Evolutionary conservation across 1,140 invertebrate species (phyloP).

Genomic region (Drosophila ironensis): DNA sequence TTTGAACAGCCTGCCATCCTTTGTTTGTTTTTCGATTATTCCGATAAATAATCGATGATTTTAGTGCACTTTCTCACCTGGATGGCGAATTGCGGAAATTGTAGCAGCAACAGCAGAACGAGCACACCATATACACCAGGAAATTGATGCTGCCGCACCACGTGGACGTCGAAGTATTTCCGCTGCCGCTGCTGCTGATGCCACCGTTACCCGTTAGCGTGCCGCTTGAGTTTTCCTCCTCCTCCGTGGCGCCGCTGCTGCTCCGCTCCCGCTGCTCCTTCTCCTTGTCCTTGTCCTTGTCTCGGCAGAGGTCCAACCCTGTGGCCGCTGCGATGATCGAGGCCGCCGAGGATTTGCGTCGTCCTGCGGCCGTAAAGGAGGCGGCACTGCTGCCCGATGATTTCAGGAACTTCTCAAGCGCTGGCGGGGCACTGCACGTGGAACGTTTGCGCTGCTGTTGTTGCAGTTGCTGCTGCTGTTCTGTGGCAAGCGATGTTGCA

Average conservation of each 20-base stretch:
- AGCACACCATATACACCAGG: conserved; percentile 81
- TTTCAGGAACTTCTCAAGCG: conserved; percentile 48
- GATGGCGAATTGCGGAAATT: conserved; percentile 76
- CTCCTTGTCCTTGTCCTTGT: conserved; percentile 11
- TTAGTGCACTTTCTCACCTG: conserved; percentile 49
- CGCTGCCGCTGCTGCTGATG: conserved; percentile 20
- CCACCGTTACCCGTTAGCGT: conserved; percentile 26
- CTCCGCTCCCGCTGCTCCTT: conserved; percentile 18
- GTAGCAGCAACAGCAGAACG: conserved; percentile 80
- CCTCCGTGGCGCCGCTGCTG: conserved; percentile 26
- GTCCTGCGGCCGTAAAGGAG: conserved; percentile 13
- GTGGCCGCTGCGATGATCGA: conserved; percentile 67
- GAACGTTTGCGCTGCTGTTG: conserved; percentile 56
- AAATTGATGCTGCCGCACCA: conserved; percentile 80
- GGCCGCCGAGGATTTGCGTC: conserved; percentile 69
- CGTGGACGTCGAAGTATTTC: conserved; percentile 59
- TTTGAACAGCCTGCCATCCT: no score
- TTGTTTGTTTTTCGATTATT: background rate
- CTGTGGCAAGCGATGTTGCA: conserved; percentile 29
- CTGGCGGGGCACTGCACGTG: conserved; percentile 65
- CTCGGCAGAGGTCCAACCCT: conserved; percentile 36
- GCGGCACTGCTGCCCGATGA: conserved; percentile 3
- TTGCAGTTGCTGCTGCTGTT: conserved; percentile 5
- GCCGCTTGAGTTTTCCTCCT: conserved; percentile 35
- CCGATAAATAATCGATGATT: background rate